Conservation (phyloP, 53 echinoderm and acorn worm species). For the Holothuria scabra region DNA sequence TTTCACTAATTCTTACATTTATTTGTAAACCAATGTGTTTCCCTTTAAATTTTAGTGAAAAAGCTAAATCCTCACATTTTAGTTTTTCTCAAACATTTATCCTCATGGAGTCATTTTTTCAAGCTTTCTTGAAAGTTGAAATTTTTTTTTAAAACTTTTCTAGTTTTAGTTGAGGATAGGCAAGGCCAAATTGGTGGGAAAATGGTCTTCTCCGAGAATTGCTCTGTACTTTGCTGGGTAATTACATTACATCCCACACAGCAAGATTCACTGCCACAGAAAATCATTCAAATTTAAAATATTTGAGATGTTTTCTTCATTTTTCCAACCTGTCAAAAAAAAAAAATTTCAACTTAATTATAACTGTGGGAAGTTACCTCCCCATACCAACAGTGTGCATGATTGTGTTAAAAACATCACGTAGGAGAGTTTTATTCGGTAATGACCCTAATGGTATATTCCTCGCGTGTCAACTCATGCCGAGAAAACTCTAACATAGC, state of each 20-base stretch:
- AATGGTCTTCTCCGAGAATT: no score
- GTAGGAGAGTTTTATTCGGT: conserved; percentile 15
- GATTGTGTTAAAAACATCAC: conserved; percentile 32
- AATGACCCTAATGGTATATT: conserved; percentile 26
- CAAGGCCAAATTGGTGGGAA: no score
- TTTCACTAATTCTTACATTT: no score
- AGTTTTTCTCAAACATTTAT: no score
- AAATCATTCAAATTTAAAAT: conserved; percentile 3
- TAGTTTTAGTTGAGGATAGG: no score
- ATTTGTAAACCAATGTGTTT: no score
- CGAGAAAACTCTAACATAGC: neutral
- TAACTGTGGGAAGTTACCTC: conserved; percentile 29
- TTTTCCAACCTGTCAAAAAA: neutral
- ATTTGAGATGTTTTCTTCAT: neutral
- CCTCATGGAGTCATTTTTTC: no score
- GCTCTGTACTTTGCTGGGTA: neutral
- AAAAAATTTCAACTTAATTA: no score
- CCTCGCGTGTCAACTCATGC: conserved; percentile 9
- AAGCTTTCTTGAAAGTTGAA: no score
- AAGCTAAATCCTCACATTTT: no score
- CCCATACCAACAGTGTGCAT: neutral
- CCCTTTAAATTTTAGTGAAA: no score
- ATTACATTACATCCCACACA: conserved; percentile 1
- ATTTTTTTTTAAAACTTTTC: no score
- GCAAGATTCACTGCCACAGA: neutral